Conservation (phyloP, 1,140 invertebrate species). For the Myzus persicae region DNA sequence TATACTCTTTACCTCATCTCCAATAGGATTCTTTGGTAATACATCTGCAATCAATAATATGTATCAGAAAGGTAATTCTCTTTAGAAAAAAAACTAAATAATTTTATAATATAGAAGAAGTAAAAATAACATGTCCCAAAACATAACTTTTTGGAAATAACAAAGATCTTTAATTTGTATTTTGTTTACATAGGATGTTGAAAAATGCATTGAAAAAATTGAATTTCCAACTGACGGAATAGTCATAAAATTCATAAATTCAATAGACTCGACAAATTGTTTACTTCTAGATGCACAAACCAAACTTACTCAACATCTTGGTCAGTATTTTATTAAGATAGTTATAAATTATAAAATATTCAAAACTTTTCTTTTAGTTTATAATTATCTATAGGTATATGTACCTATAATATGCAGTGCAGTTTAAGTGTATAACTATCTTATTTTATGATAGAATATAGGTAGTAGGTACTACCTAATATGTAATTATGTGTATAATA, state of each 20-base stretch:
- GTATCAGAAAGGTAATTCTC: too few species aligned
- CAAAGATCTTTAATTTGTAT: background rate
- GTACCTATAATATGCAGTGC: background rate
- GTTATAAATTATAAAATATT: background rate
- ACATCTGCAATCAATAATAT: too few species aligned
- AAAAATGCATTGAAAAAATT: constrained; percentile 29
- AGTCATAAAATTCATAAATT: constrained; percentile 35
- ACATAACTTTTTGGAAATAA: too few species aligned
- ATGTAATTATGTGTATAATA: background rate
- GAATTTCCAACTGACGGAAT: constrained; percentile 46
- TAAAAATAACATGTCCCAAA: too few species aligned
- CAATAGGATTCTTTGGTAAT: too few species aligned
- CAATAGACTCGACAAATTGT: constrained; percentile 12
- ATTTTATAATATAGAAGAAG: too few species aligned
- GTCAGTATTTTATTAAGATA: background rate
- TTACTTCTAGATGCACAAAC: constrained; percentile 30
- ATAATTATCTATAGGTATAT: too few species aligned
- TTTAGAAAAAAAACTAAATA: too few species aligned
- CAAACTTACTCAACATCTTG: constrained; percentile 32
- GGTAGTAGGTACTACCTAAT: too few species aligned
- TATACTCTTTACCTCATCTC: too few species aligned
- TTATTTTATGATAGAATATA: background rate
- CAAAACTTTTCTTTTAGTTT: background rate
- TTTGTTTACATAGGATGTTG: background rate
- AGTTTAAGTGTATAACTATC: too few species aligned